Conservation (phyloP, 2,888 invertebrate genomes). For the Drosophila limbata region DNA sequence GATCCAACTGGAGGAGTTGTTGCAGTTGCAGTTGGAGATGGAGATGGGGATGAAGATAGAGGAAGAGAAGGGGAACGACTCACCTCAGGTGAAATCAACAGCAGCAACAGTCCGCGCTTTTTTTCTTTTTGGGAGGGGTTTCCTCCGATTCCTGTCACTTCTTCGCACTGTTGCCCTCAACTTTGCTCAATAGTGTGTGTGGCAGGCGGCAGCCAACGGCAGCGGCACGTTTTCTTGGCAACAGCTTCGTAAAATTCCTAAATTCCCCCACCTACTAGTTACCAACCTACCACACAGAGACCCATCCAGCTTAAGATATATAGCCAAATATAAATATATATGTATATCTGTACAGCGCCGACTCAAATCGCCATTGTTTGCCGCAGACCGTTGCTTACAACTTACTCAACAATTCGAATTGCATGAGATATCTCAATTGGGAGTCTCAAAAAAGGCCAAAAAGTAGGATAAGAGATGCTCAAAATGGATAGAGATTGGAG, state of each 20-base stretch:
- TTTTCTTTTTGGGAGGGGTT: constrained; percentile 42
- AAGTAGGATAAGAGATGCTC: constrained; percentile 31
- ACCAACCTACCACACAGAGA: constrained; percentile 2
- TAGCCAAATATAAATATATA: constrained; percentile 2
- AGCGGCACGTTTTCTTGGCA: constrained; percentile 69
- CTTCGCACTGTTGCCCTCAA: constrained; percentile 43
- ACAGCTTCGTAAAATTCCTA: constrained; percentile 66
- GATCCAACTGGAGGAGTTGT: constrained; percentile 6
- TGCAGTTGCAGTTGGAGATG: background rate
- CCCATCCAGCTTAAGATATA: constrained; percentile 36
- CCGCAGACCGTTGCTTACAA: constrained; percentile 64
- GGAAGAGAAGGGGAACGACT: constrained; percentile 15
- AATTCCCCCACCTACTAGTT: constrained; percentile 26
- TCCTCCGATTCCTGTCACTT: constrained; percentile 50
- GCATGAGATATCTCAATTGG: constrained; percentile 83
- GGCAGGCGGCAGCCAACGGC: constrained; percentile 68
- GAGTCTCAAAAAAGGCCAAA: constrained; percentile 54
- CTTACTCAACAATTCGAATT: constrained; percentile 63
- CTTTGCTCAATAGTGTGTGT: constrained; percentile 19
- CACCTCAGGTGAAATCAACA: constrained; percentile 78
- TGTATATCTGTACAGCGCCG: constrained; percentile 41
- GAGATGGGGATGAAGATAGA: constrained; percentile 3
- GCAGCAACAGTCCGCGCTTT: constrained; percentile 35
- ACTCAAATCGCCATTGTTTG: constrained; percentile 76
- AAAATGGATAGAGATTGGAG: background rate